phyloP scores from a whole-genome alignment of 2,113 vertebrate species.

The Nothoprocta pentlandii region DNA sequence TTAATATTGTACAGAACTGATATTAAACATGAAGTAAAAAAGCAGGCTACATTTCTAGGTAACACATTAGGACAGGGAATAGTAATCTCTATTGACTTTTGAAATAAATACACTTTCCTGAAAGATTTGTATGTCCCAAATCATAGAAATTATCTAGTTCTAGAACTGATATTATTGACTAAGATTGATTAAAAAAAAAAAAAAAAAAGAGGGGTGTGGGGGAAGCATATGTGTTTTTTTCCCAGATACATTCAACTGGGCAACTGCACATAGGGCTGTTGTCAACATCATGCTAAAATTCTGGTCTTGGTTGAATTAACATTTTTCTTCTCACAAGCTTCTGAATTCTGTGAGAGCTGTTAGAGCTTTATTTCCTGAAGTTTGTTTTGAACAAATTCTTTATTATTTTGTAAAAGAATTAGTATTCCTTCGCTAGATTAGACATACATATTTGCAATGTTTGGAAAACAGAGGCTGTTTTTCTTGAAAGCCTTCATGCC shows the following conservation, averaged over 20 bases:
- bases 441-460: neutral
- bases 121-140: neutral
- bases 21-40: neutral
- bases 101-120: neutral
- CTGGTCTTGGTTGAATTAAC: neutral
- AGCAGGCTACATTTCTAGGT: neutral
- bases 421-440: neutral
- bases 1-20: neutral
- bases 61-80: accelerated
- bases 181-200: neutral
- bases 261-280: neutral
- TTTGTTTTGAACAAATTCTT: neutral
- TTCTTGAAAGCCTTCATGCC: neutral
- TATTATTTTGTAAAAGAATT: neutral
- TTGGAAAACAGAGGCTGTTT: neutral
- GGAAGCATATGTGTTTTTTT: neutral
- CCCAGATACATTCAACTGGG: neutral
- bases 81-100: neutral
- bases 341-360: neutral
- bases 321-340: neutral
- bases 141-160: accelerated
- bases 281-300: neutral
- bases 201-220: neutral
- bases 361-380: neutral
- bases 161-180: neutral